These are phyloP conservation scores for Atlantisia rogersi DNA, from an alignment of 2,113 vertebrate species.

Conservation along the genomic window DNA sequence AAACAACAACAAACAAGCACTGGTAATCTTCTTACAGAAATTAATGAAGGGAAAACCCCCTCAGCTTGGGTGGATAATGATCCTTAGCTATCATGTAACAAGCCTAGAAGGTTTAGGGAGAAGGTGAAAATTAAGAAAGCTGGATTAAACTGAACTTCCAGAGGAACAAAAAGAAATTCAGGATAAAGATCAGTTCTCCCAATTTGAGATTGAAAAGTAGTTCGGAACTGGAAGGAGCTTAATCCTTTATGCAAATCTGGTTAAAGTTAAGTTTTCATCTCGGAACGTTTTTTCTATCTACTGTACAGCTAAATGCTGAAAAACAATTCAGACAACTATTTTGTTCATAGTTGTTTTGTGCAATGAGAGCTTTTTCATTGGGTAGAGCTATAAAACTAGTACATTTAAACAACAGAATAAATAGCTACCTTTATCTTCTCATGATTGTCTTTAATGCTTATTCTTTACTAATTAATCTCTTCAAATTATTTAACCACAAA, in stretches of 20 bases:
- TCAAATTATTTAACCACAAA: constrained; percentile 68
- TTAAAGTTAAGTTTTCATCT: constrained; percentile 75
- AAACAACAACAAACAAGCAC: constrained; percentile 97
- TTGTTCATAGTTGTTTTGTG: not conserved
- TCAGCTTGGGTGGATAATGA: constrained; percentile 82
- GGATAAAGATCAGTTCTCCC: constrained; percentile 85
- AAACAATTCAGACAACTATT: constrained; percentile 22
- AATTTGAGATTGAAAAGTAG: constrained; percentile 84
- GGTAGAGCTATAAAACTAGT: not conserved
- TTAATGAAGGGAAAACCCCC: constrained; percentile 92
- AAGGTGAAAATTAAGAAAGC: constrained; percentile 91
- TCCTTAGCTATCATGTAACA: constrained; percentile 82
- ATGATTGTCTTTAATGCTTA: constrained; percentile 68
- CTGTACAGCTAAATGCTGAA: not conserved
- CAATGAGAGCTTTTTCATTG: constrained; percentile 15
- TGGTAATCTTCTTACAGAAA: constrained; percentile 99
- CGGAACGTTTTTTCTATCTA: constrained; percentile 44
- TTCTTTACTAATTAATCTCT: constrained; percentile 73
- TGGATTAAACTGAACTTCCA: constrained; percentile 90
- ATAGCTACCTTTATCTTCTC: constrained; percentile 29
- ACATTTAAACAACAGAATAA: not conserved
- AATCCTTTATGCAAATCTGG: constrained; percentile 86
- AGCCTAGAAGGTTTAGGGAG: constrained; percentile 89
- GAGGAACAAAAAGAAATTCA: constrained; percentile 88
- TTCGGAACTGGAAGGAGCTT: constrained; percentile 83